Evolutionary conservation across 1,140 invertebrate genomes (phyloP), one percentile per base, ranked within the genome.

Genomic region (honey bee (Apis mellifera)): DNA sequence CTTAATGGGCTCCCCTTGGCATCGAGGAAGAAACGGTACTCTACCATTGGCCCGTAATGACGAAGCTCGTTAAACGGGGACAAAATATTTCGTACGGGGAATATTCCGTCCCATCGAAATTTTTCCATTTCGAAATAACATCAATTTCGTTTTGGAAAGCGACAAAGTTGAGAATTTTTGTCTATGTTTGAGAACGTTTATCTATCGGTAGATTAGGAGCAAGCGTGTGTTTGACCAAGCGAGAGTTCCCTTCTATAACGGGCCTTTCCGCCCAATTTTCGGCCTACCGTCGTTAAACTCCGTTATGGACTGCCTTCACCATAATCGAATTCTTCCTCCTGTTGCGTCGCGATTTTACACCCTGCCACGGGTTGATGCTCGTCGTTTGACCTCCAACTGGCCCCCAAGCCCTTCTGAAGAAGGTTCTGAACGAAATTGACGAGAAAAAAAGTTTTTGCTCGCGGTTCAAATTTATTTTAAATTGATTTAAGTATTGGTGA

Each of bases 211-310:
- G 82, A 80, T 84, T 84, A 76, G 71, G 48, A 19, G 57, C 48
- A 42, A 7, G 32, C 32, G 32, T 42, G 32, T 71, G 73, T 82
- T 84, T 82, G 48, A 11, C 48, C 70, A n/a, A 72, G 32, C 13
- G 72, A 62, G 72, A 76, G 79, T 78, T 62, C 26, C 83, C 73
- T 83, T 83, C 69, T 83, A 83, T 83, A 85, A 85, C 79, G 62
- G 80, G 54, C 55, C 60, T 57, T 78, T 15, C 32, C 50, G 21
- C 55, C 73, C 74, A 50, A 78, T 85, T 82, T 85, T 69, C 59
- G 71, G 11, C 19, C 26, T 32, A 52, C 55, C 57, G 57, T 60
- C 42, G 71, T 75, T 74, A 48, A 75, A 75, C 82, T 66, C 66
- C 66, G 66, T 82, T 75, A 76, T 12, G 57, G 17, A 32, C 12